These are phyloP conservation scores for Druceiella hillmani DNA, from an alignment of 2,888 invertebrate species.

Conservation along the genomic window DNA sequence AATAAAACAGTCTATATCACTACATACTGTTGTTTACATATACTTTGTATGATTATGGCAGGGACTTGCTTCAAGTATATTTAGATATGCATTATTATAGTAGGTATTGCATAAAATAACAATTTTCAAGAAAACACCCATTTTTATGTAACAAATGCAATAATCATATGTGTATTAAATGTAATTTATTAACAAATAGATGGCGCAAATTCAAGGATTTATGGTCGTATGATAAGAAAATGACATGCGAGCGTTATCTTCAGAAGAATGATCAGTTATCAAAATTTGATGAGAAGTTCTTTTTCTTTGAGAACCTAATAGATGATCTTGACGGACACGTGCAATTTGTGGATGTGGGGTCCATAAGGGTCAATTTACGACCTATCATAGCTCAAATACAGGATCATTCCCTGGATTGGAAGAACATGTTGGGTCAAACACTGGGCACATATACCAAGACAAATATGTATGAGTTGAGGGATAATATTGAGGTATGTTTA, in stretches of 20 bases:
- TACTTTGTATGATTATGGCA: no score
- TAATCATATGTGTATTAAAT: slow-evolving; percentile 14
- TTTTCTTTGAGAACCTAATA: slow-evolving; percentile 74
- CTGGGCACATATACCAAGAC: slow-evolving; percentile 61
- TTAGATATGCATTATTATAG: not conserved
- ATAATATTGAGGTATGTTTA: slow-evolving; percentile 64
- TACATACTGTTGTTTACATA: no score
- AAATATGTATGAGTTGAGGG: slow-evolving; percentile 63
- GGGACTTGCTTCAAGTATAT: not conserved
- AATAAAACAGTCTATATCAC: no score
- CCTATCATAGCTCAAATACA: slow-evolving; percentile 66
- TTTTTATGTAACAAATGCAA: slow-evolving; percentile 5
- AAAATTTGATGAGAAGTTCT: slow-evolving; percentile 78
- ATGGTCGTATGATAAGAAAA: slow-evolving; percentile 70
- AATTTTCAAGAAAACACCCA: not conserved
- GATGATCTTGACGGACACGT: slow-evolving; percentile 56
- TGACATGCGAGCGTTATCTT: slow-evolving; percentile 74
- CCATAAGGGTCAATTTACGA: slow-evolving; percentile 66
- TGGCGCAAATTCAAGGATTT: slow-evolving; percentile 71
- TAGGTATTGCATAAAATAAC: not conserved
- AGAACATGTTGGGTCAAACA: slow-evolving; percentile 63
- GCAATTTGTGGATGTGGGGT: slow-evolving; percentile 59
- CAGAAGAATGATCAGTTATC: slow-evolving; percentile 48
- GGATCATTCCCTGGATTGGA: slow-evolving; percentile 76
- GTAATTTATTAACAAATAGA: no score